A percentile compares a stretch with the other conserved stretches of the same genome.
Conservation (phyloP, 2,888 invertebrate genomes). For the Octodonta nipae region DNA sequence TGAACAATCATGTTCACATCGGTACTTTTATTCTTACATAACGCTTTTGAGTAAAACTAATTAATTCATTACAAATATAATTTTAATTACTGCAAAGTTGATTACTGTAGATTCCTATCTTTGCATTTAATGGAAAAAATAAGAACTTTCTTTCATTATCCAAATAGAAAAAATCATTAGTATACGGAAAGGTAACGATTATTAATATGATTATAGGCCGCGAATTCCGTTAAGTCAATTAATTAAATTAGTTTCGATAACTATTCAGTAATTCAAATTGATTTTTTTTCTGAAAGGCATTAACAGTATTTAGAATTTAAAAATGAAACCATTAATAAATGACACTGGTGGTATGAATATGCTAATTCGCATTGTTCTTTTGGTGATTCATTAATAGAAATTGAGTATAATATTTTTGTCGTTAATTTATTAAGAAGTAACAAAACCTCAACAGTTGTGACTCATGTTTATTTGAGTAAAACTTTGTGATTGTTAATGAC, state of each 20-base stretch:
- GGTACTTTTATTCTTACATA: not conserved
- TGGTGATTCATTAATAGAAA: constrained; percentile 1
- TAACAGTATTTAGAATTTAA: too few species aligned
- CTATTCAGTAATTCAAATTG: constrained; percentile 1
- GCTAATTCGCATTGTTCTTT: too few species aligned
- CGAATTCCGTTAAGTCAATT: constrained; percentile 7
- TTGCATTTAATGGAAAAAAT: constrained; percentile 5
- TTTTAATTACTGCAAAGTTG: constrained; percentile 12
- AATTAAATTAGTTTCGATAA: constrained; percentile 5
- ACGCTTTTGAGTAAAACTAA: constrained; percentile 5
- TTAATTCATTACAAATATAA: constrained; percentile 11
- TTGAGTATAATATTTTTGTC: not conserved
- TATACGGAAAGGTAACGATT: constrained; percentile 5
- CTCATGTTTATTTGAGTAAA: too few species aligned
- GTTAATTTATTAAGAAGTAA: constrained; percentile 1
- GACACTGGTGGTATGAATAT: too few species aligned
- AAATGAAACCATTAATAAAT: too few species aligned
- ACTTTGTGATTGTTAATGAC: too few species aligned
- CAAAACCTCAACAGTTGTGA: not conserved
- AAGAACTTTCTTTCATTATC: constrained; percentile 6
- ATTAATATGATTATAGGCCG: constrained; percentile 7
- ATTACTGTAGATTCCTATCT: constrained; percentile 12
- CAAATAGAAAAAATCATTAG: constrained; percentile 6
- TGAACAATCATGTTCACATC: too few species aligned
- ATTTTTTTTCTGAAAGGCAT: too few species aligned